These are phyloP conservation scores for Lerista edwardsae DNA, from an alignment of 2,797 vertebrate species.

Conservation along the genomic window DNA sequence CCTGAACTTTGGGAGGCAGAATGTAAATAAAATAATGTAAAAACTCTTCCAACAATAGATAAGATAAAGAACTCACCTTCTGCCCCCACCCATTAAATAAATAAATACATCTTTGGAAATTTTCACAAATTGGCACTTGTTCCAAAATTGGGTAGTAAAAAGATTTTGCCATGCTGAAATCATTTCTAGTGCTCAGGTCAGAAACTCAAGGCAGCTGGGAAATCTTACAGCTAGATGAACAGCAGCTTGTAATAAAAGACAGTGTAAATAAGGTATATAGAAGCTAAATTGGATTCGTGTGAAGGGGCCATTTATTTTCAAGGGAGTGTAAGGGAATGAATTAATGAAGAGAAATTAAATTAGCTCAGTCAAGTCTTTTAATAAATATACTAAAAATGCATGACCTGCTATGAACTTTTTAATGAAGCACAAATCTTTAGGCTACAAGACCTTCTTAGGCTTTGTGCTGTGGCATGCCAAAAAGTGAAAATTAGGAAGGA, in stretches of 20 bases:
- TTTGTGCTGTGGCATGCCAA: constrained; percentile 33
- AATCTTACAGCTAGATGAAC: constrained; percentile 80
- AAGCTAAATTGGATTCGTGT: constrained; percentile 82
- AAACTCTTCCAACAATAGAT: neutral
- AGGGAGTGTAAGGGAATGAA: constrained; percentile 64
- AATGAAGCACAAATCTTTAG: constrained; percentile 66
- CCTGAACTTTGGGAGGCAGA: neutral
- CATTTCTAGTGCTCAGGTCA: constrained; percentile 81
- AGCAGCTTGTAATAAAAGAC: constrained; percentile 79
- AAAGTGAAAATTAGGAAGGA: constrained; percentile 42
- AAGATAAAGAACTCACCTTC: neutral
- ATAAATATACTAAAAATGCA: constrained; percentile 74
- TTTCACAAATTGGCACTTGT: constrained; percentile 73
- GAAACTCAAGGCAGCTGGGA: constrained; percentile 79
- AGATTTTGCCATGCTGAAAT: constrained; percentile 81
- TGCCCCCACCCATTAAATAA: neutral
- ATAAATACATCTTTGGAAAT: constrained; percentile 62
- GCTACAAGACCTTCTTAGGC: constrained; percentile 45
- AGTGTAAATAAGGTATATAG: constrained; percentile 84
- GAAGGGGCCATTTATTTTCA: constrained; percentile 78
- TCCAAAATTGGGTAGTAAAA: constrained; percentile 77
- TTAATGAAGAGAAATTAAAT: constrained; percentile 83
- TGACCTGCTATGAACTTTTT: constrained; percentile 74
- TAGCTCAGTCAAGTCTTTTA: constrained; percentile 72
- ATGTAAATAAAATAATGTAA: neutral